These are phyloP conservation scores for Germaria angustata DNA, from an alignment of 2,888 invertebrate genomes.

Conservation along the genomic window DNA sequence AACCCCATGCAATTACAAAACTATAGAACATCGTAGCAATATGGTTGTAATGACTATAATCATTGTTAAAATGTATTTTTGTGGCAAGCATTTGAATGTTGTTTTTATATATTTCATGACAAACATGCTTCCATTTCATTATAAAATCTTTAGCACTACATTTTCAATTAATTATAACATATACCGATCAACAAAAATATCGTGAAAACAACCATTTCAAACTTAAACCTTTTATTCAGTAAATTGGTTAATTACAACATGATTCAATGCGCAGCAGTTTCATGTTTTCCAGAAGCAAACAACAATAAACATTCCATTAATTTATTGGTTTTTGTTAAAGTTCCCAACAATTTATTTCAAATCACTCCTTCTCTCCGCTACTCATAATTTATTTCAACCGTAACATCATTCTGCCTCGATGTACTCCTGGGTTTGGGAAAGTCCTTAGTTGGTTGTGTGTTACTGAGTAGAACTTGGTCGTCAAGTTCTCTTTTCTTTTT, in stretches of 20 bases:
- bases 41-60: too few relatives aligned
- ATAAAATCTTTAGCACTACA: too few relatives aligned
- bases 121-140: too few relatives aligned
- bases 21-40: too few relatives aligned
- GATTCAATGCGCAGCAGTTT: neutral
- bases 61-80: too few relatives aligned
- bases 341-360: constrained; percentile 18
- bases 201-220: neutral
- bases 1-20: too few relatives aligned
- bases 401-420: neutral
- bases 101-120: too few relatives aligned
- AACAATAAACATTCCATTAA: neutral
- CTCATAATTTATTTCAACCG: constrained; percentile 1
- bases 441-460: constrained; percentile 3
- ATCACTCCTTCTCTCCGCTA: neutral
- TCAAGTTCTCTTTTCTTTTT: neutral
- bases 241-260: neutral
- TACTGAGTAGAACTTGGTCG: neutral
- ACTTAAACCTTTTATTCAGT: neutral
- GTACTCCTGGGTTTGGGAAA: constrained; percentile 6
- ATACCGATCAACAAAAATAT: neutral
- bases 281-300: neutral
- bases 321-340: constrained; percentile 3
- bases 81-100: too few relatives aligned
- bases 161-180: neutral